Evolutionary conservation across 2,888 invertebrate genomes (phyloP), one percentile per base, ranked within the genome.

Genomic region (Emmelina monodactyla): DNA sequence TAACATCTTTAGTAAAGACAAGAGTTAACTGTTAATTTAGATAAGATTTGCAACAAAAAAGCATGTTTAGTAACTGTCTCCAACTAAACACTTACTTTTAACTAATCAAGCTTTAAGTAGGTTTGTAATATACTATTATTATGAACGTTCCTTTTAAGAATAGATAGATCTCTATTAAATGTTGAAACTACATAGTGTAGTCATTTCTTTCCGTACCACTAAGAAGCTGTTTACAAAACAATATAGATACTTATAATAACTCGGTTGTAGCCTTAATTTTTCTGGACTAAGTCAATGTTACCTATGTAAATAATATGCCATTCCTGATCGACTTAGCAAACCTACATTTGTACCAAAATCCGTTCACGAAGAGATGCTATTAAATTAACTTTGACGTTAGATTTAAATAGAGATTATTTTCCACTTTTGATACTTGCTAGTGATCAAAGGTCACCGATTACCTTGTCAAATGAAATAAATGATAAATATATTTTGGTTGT

Each of bases 391-490:
- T 13, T 29, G 12, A 29, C 12, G 29, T 12, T 6, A 29, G 14
- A 7, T 19, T 9, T 19, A 45, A 54, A 65, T 73, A 75, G 68
- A 70, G 64, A 69, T 71, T 68, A 56, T 76, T 78, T 78, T 78
- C 61, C 75, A 76, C 67, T 79, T 78, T 76, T 76, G 68, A 73
- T 78, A 78, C 60, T 58, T 63, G 56, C 68, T 68, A 69, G 68
- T 70, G 67, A 66, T 70, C 67, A 63, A 72, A 76, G 76, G 70
- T 76, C 78, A 75, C 72, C 67, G 69, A 75, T 65, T 70, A 76
- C 75, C 76, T 75, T 76, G 64, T 73, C 72, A 71, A 73, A 70
- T 70, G 59, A 70, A 72, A 71, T 78, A 76, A 78, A 79, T 72
- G 67, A 68, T 58, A 66, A 60, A 70, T n/a, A 25, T 25, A 25